Evolutionary conservation across 2,113 vertebrate species (phyloP), one percentile per base, ranked within the genome.

Genomic region (Myotis davidii): DNA sequence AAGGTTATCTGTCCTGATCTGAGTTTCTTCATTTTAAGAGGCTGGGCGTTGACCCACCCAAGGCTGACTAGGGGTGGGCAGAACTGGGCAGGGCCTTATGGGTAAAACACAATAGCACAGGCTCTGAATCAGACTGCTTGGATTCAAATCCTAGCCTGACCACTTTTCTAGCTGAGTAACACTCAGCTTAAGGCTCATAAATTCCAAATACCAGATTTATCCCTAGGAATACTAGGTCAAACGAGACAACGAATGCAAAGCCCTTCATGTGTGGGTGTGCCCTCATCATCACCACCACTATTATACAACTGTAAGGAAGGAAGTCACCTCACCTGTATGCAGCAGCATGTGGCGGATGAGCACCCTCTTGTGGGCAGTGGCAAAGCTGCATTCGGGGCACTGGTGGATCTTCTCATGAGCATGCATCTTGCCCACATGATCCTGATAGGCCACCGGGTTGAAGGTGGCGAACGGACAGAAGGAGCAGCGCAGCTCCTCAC

Each of bases 351-450:
- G 99, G 59, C 99, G 98, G 96, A 99, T 99, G 87, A 99, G 98
- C 73, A 99, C 99, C 16, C 99, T 98, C 98, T 99, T 99, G 97
- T 99, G 99, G 0, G 99, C 99, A 0, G 99, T 99, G 94, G 99
- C 98, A 0, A 99, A 99, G 97, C 94, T 98, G 93, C 99, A 99
- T 97, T 99, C 99, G 0, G 98, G 91, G 94, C 99, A 99, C 85
- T 98, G 98, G 85, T 99, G 99, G 92, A 99, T 99, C 98, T 99
- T 99, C 98, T 99, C 99, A 0, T 98, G 99, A 95, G 99, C 99
- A 0, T 99, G 99, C 98, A 99, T 98, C 97, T 99, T 99, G 97
- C 99, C 99, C 2, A 99, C 94, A 0, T 99, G 99, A 97, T 99
- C 99, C 0, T 99, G 98, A 39, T 99, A 99, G 97, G 99, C 99